Base-by-base conservation (phyloP, 2,797 vertebrate species). In the Kryptolebias ocellatus region DNA sequence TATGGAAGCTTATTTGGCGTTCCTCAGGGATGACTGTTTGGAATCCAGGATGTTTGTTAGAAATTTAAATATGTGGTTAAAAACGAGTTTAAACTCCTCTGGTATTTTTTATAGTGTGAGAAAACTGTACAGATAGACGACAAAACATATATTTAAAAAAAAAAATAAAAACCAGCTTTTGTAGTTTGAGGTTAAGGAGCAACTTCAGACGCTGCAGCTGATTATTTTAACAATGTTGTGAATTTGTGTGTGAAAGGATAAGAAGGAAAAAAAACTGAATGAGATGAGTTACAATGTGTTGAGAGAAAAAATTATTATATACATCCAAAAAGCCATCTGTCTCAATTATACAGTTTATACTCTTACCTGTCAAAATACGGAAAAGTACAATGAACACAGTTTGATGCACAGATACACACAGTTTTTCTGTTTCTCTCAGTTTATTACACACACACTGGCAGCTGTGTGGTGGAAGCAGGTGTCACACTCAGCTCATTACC, bases 401-500 rank as follows among this genome's bases (percentile, higher is more conserved):
- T 57, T 46, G 34, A 67, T 62, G 55, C 67, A 34, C 46, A 39
- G 27, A 52, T 47, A 69, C 64, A 67, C 42, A 58, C 57, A 0
- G 14, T 59, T 53, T 64, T 34, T 72, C 54, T 64, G 6, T 72
- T 57, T 47, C 62, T 2, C 66, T 53, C 24, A 47, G 60, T 49
- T 46, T 67, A 60, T 76, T 70, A 71, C 66, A 65, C 64, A 57
- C 71, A 74, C 42, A 47, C 29, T 84, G 78, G 71, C 80, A 87
- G 84, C 78, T 88, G 83, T 80, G 86, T 87, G 84, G 81, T 89
- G 84, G 84, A 82, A 90, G 89, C 91, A 93, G 89, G 90, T 92
- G 91, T 93, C 88, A 84, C 87, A 89, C 89, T 84, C 83, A 89
- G 85, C 90, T 91, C 89, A 92, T 93, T 93, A 92, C 88, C 79